A percentile compares a stretch with the other conserved stretches of the same genome.
Conservation (phyloP, 1,140 invertebrate species). For the Bombus turneri region DNA sequence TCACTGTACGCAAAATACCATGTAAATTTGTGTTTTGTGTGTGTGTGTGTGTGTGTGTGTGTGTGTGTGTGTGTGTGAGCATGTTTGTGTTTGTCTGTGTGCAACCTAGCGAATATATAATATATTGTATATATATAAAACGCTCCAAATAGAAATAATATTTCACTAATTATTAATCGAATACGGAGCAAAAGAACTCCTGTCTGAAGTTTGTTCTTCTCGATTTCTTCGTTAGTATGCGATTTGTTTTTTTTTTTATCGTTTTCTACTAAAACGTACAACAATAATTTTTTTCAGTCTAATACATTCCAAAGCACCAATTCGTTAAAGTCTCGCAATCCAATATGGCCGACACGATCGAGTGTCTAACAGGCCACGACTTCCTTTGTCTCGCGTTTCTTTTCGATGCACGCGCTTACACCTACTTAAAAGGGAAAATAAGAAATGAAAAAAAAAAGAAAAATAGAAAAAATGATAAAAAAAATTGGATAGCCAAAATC, state of each 20-base stretch:
- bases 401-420: neutral
- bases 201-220: neutral
- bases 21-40: constrained; percentile 27
- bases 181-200: constrained; percentile 61
- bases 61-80: constrained; percentile 42
- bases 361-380: neutral
- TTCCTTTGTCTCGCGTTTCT: constrained; percentile 3
- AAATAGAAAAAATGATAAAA: neutral
- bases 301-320: constrained; percentile 81
- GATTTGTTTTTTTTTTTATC: constrained; percentile 49
- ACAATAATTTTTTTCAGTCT: constrained; percentile 80
- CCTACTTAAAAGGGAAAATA: neutral
- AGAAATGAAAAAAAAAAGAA: neutral
- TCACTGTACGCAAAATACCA: constrained; percentile 21
- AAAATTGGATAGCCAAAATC: neutral
- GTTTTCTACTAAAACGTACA: constrained; percentile 72
- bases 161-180: constrained; percentile 67
- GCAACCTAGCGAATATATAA: constrained; percentile 68
- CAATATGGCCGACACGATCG: constrained; percentile 14
- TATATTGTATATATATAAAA: constrained; percentile 68
- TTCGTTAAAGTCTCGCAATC: constrained; percentile 58
- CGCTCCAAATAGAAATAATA: constrained; percentile 76
- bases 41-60: constrained; percentile 47
- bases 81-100: constrained; percentile 46
- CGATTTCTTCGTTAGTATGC: neutral